phyloP scores from a whole-genome alignment of 2,113 vertebrate species.

The Xiphorhynchus elegans region DNA sequence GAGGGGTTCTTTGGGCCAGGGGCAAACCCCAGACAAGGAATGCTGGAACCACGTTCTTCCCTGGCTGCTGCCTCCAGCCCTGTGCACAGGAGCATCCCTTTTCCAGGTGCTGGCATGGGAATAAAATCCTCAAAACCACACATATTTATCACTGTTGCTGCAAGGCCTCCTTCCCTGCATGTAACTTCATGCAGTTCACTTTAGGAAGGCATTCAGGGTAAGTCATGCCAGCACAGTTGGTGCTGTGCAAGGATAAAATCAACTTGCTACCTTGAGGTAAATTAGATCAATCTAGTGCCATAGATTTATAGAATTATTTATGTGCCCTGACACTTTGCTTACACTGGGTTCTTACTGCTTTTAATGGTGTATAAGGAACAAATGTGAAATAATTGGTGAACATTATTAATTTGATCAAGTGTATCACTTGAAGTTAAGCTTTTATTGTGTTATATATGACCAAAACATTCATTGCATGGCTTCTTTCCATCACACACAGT shows the following conservation, averaged over 20 bases:
- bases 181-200: not conserved
- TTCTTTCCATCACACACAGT: not conserved
- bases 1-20: slow-evolving; percentile 71
- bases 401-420: not conserved
- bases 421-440: not conserved
- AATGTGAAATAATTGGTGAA: not conserved
- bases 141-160: not conserved
- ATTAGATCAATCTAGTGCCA: not conserved
- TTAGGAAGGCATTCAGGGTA: not conserved
- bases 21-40: not conserved
- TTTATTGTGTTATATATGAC: not conserved
- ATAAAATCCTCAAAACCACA: not conserved
- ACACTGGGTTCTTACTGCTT: not conserved
- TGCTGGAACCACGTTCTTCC: not conserved
- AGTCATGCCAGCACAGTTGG: not conserved
- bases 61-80: not conserved
- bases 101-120: slow-evolving; percentile 63
- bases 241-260: not conserved
- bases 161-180: not conserved
- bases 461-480: rapidly evolving
- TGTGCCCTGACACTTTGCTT: not conserved
- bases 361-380: not conserved
- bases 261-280: not conserved
- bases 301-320: not conserved
- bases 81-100: not conserved